Evolutionary conservation across 2,113 vertebrate genomes (phyloP).

Genomic region (Myrmecophaga tridactyla): DNA sequence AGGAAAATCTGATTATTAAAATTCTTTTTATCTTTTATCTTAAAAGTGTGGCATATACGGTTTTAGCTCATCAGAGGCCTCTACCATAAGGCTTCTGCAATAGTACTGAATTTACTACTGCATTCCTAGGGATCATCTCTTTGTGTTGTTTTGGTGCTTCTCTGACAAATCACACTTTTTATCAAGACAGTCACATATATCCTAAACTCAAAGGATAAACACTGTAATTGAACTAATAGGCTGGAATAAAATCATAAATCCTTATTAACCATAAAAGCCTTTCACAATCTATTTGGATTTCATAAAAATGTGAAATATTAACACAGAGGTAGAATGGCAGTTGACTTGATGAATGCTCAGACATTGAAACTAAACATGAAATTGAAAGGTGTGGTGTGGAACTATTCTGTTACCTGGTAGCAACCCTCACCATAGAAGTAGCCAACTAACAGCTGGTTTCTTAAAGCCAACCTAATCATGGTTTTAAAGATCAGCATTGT

Average conservation of each 20-base stretch:
- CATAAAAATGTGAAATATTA: slow-evolving; percentile 62
- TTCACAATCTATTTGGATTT: slow-evolving; percentile 43
- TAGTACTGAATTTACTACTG: background rate
- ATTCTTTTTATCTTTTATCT: slow-evolving; percentile 61
- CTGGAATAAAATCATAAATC: slow-evolving; percentile 46
- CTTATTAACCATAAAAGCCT: slow-evolving; percentile 42
- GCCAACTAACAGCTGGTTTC: slow-evolving; percentile 32
- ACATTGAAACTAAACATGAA: background rate
- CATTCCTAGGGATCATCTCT: background rate
- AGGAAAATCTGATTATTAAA: background rate
- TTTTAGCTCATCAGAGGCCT: slow-evolving; percentile 65
- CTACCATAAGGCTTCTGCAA: slow-evolving; percentile 72
- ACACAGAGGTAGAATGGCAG: slow-evolving; percentile 51
- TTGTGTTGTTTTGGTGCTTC: slow-evolving; percentile 1
- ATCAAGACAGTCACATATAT: slow-evolving; percentile 32
- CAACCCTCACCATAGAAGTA: slow-evolving; percentile 48
- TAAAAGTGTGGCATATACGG: slow-evolving; percentile 67
- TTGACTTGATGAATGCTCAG: slow-evolving; percentile 39
- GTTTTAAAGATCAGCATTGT: slow-evolving; percentile 43
- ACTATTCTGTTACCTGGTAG: slow-evolving; percentile 50
- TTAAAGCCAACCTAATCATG: slow-evolving; percentile 42
- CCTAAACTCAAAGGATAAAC: slow-evolving; percentile 56
- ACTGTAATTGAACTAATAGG: background rate
- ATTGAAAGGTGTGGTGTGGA: slow-evolving; percentile 37
- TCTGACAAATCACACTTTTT: slow-evolving; percentile 67